Evolutionary conservation across 2,888 invertebrate genomes (phyloP), one percentile per base, ranked within the genome.

Genomic region (Drosophila buzzatii): DNA sequence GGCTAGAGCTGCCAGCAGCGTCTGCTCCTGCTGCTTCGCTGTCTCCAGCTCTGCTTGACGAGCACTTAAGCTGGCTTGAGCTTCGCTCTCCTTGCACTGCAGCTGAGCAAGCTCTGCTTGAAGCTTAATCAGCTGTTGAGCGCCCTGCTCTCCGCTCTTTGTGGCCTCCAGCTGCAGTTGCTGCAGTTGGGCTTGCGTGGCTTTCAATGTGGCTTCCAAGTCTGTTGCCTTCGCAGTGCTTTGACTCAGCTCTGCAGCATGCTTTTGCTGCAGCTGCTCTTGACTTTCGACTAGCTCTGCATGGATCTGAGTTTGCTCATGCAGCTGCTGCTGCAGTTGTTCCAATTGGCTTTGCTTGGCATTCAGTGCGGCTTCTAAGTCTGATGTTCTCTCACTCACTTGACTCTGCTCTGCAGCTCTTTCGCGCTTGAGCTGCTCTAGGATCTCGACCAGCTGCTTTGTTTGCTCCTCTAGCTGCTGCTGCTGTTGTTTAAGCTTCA

Each of bases 181-280:
- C 41, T 82, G 79, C 18, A 82, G n/a, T 18, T 79, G 78, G 9
- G 7, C 16, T 49, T 76, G 66, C 1, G 31, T 60, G 1, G 35
- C 27, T 31, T 73, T 60, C 0, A 76, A 39, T 0, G 49, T 27
- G 0, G 20, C 37, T 18, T 82, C 73, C 8, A 31, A 8, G 1
- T 76, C 65, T 1, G 20, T 2, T 4, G 51, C 14, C 18, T 52
- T 59, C 0, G 47, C 31, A 0, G 52, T 37, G 0, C 51, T 47
- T 8, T 61, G 44, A 0, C 41, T n/a, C 0, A 87, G 31, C 20
- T 75, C 69, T 23, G 63, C 49, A 2, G 70, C 45, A 14, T 31
- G 83, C 59, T 42, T 91, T 33, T 77, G 69, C 20, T 81, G 71
- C 3, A 85, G 47, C 10, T 70, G 68, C 10, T 73, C 69, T 12